Conservation (phyloP, 2,888 invertebrate species). For the Labia minor region DNA sequence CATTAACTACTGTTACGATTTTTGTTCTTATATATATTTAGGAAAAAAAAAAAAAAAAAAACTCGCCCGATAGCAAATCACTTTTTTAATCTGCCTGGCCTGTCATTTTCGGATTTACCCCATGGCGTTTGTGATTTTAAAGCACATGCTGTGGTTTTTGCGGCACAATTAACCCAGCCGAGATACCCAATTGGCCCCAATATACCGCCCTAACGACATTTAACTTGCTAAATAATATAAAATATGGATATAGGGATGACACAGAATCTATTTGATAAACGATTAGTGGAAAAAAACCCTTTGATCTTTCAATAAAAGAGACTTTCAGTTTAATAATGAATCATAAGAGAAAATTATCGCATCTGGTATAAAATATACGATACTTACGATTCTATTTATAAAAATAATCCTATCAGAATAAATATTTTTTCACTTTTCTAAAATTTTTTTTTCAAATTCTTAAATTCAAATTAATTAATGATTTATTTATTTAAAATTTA, state of each 20-base stretch:
- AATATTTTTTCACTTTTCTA: too few species aligned
- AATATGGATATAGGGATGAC: background rate
- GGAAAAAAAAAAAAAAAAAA: background rate
- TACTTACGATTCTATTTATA: background rate
- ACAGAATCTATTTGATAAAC: background rate
- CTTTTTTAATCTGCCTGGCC: background rate
- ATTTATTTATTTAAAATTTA: too few species aligned
- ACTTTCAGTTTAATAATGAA: too few species aligned
- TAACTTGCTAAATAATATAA: background rate
- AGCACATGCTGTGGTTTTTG: background rate
- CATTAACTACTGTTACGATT: constrained; percentile 1
- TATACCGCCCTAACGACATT: background rate
- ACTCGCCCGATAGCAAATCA: background rate
- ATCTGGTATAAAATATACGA: background rate
- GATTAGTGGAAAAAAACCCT: background rate
- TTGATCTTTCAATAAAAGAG: background rate
- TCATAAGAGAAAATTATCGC: background rate
- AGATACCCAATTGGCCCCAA: background rate
- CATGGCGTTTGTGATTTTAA: background rate
- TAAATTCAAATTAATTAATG: too few species aligned
- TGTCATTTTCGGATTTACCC: constrained; percentile 3
- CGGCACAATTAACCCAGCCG: background rate
- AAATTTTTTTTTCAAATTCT: too few species aligned
- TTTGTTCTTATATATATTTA: too few species aligned
- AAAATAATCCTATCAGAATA: background rate